Base-by-base conservation (phyloP, 2,797 vertebrate genomes). In the Halcyon smyrnensis region DNA sequence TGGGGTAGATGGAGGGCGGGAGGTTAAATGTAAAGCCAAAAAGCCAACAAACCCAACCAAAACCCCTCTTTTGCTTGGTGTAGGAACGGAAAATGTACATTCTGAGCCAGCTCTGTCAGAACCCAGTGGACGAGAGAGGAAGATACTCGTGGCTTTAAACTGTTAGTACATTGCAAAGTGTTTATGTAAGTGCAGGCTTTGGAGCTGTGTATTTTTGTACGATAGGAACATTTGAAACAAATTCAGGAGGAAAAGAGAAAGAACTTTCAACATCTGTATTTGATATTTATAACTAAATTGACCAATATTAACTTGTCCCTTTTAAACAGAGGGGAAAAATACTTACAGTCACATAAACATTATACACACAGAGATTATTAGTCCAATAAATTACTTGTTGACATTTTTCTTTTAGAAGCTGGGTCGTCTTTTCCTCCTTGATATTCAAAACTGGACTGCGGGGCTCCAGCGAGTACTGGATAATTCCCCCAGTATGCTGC, bases 181-280 rank as follows among this genome's bases (percentile, higher is more conserved):
- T 80, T 96, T 95, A 37, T n/a, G 68, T 68, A 59, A 92, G 65
- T 18, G 37, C 27, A 54, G 41, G 62, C 65, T 4, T 41, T 2
- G 25, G 84, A 50, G 69, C 32, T 87, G 46, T 2, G 1, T 10
- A 78, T 36, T 67, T 96, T 89, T 68, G 70, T 60, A 7, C 53
- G 54, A 86, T 23, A 53, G 85, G 67, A 60, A 39, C 57, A 15
- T 19, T 64, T 65, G 46, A 84, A 94, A 95, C 65, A 67, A 85
- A 32, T 78, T n/a, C 5, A 2, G 46, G 19, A 57, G 67, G 87
- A 48, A 50, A 76, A 50, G 32, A 69, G 78, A 43, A 18, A 32
- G 85, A 53, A 70, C 76, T 93, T 87, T 18, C 20, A 8, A 30
- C 64, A 82, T 89, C 79, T 91, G 87, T 59, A 48, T 90, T 96